Conservation (phyloP, 2,888 invertebrate species). For the Rhogogaster chlorosoma region DNA sequence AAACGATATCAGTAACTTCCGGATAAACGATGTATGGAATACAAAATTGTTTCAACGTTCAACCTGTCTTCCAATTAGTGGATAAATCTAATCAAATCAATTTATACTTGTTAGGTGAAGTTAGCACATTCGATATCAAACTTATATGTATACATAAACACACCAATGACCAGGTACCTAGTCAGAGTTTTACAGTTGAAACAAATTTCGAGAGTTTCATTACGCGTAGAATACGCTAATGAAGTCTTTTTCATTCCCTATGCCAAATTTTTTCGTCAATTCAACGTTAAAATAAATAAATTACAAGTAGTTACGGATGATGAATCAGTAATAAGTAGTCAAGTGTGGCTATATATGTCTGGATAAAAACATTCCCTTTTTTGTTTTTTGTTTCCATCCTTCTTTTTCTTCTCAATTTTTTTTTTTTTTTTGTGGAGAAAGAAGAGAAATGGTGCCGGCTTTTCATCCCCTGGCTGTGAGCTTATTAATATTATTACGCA, state of each 20-base stretch:
- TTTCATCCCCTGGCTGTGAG: slow-evolving; percentile 32
- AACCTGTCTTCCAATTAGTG: neutral
- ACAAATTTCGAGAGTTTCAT: neutral
- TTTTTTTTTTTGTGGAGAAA: neutral
- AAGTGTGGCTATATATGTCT: neutral
- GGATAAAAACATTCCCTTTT: neutral
- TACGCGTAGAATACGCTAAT: neutral
- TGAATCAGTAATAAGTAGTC: neutral
- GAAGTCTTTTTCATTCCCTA: neutral
- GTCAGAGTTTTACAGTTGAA: neutral
- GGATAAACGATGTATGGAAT: neutral
- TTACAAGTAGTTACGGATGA: neutral
- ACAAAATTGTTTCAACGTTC: neutral
- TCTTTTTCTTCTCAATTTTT: neutral
- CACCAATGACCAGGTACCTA: neutral
- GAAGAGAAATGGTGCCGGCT: slow-evolving; percentile 11
- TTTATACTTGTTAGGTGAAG: slow-evolving; percentile 11
- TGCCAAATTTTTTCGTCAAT: neutral
- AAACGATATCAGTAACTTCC: neutral
- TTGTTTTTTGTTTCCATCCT: neutral
- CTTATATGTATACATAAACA: neutral
- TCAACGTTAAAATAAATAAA: neutral
- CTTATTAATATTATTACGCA: slow-evolving; percentile 49
- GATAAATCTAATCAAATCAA: neutral
- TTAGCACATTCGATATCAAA: neutral